Percentiles rank a stretch among this genome's conserved stretches.
These are phyloP conservation scores for Lerema accius DNA, from an alignment of 1,140 invertebrate species.

Conservation along the genomic window DNA sequence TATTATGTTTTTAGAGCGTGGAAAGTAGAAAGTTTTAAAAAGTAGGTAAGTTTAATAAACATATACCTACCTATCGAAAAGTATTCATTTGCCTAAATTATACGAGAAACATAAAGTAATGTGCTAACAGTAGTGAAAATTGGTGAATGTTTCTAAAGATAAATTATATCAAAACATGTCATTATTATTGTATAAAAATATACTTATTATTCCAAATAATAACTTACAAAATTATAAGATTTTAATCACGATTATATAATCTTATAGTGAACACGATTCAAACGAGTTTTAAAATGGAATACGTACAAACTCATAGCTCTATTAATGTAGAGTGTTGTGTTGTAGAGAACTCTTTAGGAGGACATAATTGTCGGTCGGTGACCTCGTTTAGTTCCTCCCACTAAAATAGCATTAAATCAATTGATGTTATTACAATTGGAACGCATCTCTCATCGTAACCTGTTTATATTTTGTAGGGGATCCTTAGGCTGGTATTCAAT, in stretches of 20 bases:
- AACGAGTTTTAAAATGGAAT: constrained; percentile 13
- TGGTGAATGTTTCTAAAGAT: constrained; percentile 3
- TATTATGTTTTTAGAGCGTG: constrained; percentile 80
- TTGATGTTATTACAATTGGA: constrained; percentile 81
- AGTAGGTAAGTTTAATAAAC: constrained; percentile 71
- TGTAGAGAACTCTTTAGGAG: constrained; percentile 67
- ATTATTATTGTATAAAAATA: not conserved
- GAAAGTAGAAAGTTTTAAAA: constrained; percentile 81
- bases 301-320: constrained; percentile 17
- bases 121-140: not conserved
- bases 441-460: constrained; percentile 67
- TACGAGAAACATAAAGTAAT: constrained; percentile 22
- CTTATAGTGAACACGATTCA: not conserved
- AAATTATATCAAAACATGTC: not conserved
- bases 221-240: no score
- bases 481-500: constrained; percentile 40
- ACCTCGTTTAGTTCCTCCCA: constrained; percentile 76
- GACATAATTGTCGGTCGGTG: constrained; percentile 79
- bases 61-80: constrained; percentile 52
- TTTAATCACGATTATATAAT: no score
- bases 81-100: constrained; percentile 52
- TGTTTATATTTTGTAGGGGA: constrained; percentile 56
- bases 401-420: constrained; percentile 81
- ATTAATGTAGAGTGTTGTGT: constrained; percentile 47
- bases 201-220: no score